Percentiles rank a stretch among this genome's conserved stretches.
phyloP scores from a whole-genome alignment of 2,113 vertebrate species.

The Maccullochella peelii region DNA sequence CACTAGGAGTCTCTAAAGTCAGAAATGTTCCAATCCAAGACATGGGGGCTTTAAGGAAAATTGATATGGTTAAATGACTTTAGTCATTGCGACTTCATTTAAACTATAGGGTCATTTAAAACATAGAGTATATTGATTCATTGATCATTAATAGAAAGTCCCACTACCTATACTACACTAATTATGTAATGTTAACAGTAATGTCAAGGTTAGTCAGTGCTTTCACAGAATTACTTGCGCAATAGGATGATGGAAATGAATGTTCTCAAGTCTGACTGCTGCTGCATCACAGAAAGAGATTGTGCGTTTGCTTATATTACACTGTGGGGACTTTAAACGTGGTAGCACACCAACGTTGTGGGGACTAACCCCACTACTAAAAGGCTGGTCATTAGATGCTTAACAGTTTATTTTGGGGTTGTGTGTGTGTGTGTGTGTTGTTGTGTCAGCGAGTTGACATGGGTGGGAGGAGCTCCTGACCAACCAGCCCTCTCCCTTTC shows the following conservation, averaged over 20 bases:
- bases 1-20: background rate
- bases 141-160: background rate
- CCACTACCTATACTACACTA: background rate
- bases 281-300: background rate
- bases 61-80: background rate
- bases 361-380: background rate
- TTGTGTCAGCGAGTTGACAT: conserved; percentile 1
- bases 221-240: background rate
- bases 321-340: background rate
- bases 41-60: background rate
- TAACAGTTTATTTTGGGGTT: background rate
- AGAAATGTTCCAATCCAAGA: background rate
- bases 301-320: background rate
- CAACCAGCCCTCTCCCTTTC: conserved; percentile 44
- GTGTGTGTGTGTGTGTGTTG: background rate
- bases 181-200: background rate
- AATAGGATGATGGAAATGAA: background rate
- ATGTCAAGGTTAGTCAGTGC: background rate
- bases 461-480: conserved; percentile 45
- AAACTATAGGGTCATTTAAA: background rate
- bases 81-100: background rate
- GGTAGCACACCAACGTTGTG: background rate
- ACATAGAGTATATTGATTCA: background rate
- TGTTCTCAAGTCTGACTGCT: background rate
- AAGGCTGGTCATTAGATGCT: background rate